Conservation (phyloP, 2,797 vertebrate species). For the Spinus pinus region DNA sequence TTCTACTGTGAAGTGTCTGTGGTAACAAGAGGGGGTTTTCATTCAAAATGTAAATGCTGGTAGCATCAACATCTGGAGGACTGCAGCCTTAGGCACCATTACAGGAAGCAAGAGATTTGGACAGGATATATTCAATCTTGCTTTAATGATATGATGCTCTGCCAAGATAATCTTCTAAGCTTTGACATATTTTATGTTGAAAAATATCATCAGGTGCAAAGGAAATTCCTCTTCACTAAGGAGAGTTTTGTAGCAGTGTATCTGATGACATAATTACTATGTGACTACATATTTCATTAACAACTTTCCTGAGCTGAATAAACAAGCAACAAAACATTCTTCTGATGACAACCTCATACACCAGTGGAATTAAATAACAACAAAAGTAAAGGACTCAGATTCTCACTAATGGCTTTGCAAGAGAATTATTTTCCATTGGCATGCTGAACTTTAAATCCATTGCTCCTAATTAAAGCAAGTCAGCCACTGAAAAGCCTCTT, state of each 20-base stretch:
- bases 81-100: conserved; percentile 67
- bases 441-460: conserved; percentile 16
- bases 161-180: conserved; percentile 77
- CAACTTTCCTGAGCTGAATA: conserved; percentile 56
- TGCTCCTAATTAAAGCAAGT: conserved; percentile 33
- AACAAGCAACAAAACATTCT: conserved; percentile 40
- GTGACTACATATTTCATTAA: conserved; percentile 38
- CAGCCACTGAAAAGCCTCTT: not conserved
- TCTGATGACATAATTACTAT: conserved; percentile 60
- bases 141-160: conserved; percentile 69
- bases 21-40: not conserved
- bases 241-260: conserved; percentile 27
- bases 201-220: conserved; percentile 77
- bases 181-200: conserved; percentile 74
- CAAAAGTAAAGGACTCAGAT: not conserved
- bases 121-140: conserved; percentile 81
- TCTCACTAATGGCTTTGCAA: not conserved
- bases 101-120: conserved; percentile 75
- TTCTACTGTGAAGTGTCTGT: not conserved
- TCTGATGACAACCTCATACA: not conserved
- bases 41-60: conserved; percentile 37
- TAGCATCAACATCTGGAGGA: conserved; percentile 71
- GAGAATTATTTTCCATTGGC: not conserved
- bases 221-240: conserved; percentile 73
- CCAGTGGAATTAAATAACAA: not conserved